Conservation (phyloP, 35 echinoderm and acorn worm species). For the Heliocidaris tuberculata region DNA sequence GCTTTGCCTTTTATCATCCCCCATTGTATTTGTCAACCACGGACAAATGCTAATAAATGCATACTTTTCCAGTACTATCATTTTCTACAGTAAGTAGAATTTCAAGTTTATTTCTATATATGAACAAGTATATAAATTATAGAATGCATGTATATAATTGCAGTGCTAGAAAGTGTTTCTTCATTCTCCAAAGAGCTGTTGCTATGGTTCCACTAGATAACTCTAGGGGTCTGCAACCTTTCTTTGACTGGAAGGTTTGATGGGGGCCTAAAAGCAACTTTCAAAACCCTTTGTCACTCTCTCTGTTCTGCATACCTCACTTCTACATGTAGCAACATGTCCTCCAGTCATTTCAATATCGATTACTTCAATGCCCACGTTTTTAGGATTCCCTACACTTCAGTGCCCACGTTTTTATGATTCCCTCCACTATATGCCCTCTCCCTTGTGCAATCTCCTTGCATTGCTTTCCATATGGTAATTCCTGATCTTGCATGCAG, state of each 20-base stretch:
- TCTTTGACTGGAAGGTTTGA: background rate
- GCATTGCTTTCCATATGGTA: background rate
- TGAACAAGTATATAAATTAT: too few relatives aligned
- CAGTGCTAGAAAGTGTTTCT: background rate
- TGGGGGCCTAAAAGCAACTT: background rate
- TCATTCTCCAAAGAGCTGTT: background rate
- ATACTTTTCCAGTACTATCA: too few relatives aligned
- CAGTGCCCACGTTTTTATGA: background rate
- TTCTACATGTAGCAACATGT: background rate
- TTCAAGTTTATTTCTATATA: too few relatives aligned
- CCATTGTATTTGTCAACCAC: background rate
- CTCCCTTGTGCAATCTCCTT: background rate
- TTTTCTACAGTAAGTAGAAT: too few relatives aligned
- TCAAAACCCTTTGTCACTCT: background rate
- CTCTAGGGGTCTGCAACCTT: background rate
- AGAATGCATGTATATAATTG: too few relatives aligned
- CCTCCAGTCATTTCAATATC: background rate
- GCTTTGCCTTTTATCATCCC: too few relatives aligned
- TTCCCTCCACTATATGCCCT: background rate
- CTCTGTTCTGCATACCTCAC: background rate
- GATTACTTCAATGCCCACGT: background rate
- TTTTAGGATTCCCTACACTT: background rate
- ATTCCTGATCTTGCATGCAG: background rate
- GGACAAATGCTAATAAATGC: background rate
- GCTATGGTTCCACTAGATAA: background rate